phyloP scores from a whole-genome alignment of 2,888 invertebrate genomes.

The Lacanobia wlatinum region DNA sequence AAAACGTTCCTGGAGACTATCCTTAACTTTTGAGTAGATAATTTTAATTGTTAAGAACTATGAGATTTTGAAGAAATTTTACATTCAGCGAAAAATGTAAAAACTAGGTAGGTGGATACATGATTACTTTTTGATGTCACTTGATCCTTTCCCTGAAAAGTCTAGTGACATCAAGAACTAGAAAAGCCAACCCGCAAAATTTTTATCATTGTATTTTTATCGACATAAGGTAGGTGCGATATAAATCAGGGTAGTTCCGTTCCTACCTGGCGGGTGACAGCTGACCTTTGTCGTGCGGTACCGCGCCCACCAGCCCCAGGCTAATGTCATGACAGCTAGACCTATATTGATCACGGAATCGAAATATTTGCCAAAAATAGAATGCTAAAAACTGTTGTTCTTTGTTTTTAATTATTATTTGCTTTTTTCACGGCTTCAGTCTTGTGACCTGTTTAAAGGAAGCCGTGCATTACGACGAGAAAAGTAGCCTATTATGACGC shows the following conservation, averaged over 20 bases:
- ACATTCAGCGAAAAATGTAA: too few species aligned
- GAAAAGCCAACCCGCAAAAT: background rate
- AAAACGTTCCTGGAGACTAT: too few species aligned
- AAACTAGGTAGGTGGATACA: too few species aligned
- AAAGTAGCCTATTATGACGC: too few species aligned
- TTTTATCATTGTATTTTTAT: background rate
- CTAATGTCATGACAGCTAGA: slow-evolving; percentile 49
- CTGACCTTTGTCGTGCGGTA: slow-evolving; percentile 51
- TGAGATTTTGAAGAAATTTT: too few species aligned
- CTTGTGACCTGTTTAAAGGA: background rate
- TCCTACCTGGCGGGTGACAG: slow-evolving; percentile 43
- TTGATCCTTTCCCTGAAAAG: background rate
- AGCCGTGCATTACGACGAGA: too few species aligned
- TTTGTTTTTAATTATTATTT: background rate
- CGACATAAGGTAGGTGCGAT: slow-evolving; percentile 5
- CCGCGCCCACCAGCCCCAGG: slow-evolving; percentile 49
- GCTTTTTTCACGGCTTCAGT: background rate
- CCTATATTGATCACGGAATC: slow-evolving; percentile 53
- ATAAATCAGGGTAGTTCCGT: slow-evolving; percentile 52
- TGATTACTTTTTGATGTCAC: too few species aligned
- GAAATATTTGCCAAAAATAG: slow-evolving; percentile 29
- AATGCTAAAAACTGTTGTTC: slow-evolving; percentile 8
- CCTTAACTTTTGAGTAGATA: too few species aligned
- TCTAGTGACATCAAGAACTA: background rate
- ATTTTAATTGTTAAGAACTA: too few species aligned